Evolutionary conservation across 2,888 invertebrate genomes (phyloP).

Genomic region (Hylaea fasciaria): DNA sequence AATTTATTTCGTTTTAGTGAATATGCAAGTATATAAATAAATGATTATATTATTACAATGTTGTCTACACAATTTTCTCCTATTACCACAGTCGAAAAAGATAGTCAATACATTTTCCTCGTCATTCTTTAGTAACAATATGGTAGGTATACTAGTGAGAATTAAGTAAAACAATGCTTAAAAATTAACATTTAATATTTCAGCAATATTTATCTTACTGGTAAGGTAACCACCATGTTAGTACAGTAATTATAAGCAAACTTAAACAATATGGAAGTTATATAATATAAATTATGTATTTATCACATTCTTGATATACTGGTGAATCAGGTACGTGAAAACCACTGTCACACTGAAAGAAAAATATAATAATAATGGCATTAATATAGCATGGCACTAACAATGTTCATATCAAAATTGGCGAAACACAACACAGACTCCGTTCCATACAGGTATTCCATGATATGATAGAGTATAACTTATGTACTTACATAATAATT

Average conservation of each 20-base stretch:
- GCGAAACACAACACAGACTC: too few relatives aligned
- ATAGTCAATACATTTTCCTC: too few relatives aligned
- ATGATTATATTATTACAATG: too few relatives aligned
- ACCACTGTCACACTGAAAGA: slow-evolving; percentile 78
- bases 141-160: too few relatives aligned
- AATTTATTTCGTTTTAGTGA: too few relatives aligned
- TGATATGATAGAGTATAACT: background rate
- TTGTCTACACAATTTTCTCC: too few relatives aligned
- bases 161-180: slow-evolving; percentile 2
- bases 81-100: too few relatives aligned
- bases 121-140: too few relatives aligned
- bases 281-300: slow-evolving; percentile 41
- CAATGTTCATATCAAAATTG: background rate
- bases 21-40: too few relatives aligned
- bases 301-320: slow-evolving; percentile 69
- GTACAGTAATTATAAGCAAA: slow-evolving; percentile 32
- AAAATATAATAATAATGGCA: slow-evolving; percentile 52
- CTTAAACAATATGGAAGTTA: slow-evolving; percentile 33
- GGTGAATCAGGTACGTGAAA: slow-evolving; percentile 77
- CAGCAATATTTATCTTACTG: slow-evolving; percentile 37
- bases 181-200: slow-evolving; percentile 34
- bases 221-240: slow-evolving; percentile 47
- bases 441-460: background rate
- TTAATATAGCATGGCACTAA: slow-evolving; percentile 45
- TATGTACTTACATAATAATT: background rate